phyloP scores from a whole-genome alignment of 2,888 invertebrate species.

The Mechanitis mazaeus region DNA sequence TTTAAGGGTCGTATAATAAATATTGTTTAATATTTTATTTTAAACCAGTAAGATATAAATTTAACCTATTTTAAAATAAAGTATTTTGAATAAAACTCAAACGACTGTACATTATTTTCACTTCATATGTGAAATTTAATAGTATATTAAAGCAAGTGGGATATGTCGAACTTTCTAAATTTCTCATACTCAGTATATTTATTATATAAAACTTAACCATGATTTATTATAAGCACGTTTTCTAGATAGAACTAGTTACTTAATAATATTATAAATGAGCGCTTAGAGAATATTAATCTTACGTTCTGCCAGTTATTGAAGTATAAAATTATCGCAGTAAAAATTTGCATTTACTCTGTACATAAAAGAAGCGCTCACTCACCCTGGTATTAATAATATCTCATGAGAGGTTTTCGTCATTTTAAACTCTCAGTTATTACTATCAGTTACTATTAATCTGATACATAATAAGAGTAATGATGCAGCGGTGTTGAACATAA shows the following conservation, averaged over 20 bases:
- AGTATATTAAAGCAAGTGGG: too few relatives aligned
- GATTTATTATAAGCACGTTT: neutral
- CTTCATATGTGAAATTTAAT: too few relatives aligned
- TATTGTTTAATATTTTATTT: too few relatives aligned
- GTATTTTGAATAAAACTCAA: too few relatives aligned
- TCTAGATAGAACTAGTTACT: neutral
- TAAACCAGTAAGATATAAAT: too few relatives aligned
- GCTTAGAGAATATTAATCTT: slow-evolving; percentile 19
- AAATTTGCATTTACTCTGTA: neutral
- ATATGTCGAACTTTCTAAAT: too few relatives aligned
- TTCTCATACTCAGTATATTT: too few relatives aligned
- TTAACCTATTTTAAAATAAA: too few relatives aligned
- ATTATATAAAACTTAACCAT: too few relatives aligned
- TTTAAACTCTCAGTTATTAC: slow-evolving; percentile 1
- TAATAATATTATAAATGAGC: neutral
- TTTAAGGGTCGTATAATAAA: too few relatives aligned
- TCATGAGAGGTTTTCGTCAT: neutral
- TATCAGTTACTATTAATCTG: slow-evolving; percentile 1
- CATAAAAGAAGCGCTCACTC: slow-evolving; percentile 3
- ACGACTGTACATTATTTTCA: too few relatives aligned
- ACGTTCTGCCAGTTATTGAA: slow-evolving; percentile 11
- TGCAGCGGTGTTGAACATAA: neutral
- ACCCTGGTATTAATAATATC: neutral
- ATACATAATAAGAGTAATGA: neutral
- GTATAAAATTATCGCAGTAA: slow-evolving; percentile 12